Percentiles rank a stretch among this genome's conserved stretches.
These are phyloP conservation scores for Bos taurus DNA, from an alignment of 2,113 vertebrate genomes.

Conservation along the genomic window ARS-UCD2.0 NC_037333.1:49121501-49122000, in stretches of 20 bases:
- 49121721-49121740: background rate
- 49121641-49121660: background rate
- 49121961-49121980: background rate
- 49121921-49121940: background rate
- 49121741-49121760: background rate
- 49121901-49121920: background rate
- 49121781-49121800: background rate
- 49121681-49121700: background rate
- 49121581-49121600: background rate
- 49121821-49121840: background rate
- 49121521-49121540: background rate
- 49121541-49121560: background rate
- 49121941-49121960: background rate
- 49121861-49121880: background rate
- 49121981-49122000: background rate
- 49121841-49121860: background rate
- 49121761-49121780: background rate
- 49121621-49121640: fast-evolving
- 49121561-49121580: background rate
- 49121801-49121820: background rate
- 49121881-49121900: background rate
- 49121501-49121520: background rate
- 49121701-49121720: background rate
- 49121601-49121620: background rate
- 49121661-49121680: background rate